Evolutionary conservation across 2,797 vertebrate genomes (phyloP).

Genomic region (Lophius americanus): DNA sequence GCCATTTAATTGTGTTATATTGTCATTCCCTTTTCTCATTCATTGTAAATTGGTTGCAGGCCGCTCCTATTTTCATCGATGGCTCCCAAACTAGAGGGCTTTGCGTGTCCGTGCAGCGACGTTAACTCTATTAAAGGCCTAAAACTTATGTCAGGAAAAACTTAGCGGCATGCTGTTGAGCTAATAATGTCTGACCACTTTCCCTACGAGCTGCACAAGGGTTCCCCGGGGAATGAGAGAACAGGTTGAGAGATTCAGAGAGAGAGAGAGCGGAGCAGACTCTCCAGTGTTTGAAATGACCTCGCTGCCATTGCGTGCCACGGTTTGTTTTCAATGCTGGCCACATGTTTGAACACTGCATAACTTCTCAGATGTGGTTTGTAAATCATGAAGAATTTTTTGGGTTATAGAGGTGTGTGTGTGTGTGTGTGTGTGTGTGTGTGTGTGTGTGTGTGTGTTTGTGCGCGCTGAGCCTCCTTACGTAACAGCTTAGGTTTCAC

Average conservation of each 20-base stretch:
- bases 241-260: constrained; percentile 25
- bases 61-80: constrained; percentile 38
- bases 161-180: constrained; percentile 62
- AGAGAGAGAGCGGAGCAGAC: constrained; percentile 22
- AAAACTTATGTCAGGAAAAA: constrained; percentile 63
- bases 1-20: constrained; percentile 27
- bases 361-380: constrained; percentile 76
- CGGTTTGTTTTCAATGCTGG: constrained; percentile 76
- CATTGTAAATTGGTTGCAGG: background rate
- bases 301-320: constrained; percentile 77
- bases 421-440: constrained; percentile 13
- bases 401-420: constrained; percentile 41
- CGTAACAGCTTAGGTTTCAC: constrained; percentile 27
- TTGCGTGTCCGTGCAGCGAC: constrained; percentile 30
- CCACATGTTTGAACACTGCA: constrained; percentile 81
- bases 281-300: constrained; percentile 63
- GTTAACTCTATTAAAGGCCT: constrained; percentile 63
- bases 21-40: constrained; percentile 15
- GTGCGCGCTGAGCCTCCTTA: constrained; percentile 30
- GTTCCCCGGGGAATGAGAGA: constrained; percentile 50
- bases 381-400: constrained; percentile 77
- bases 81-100: constrained; percentile 39
- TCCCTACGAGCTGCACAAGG: constrained; percentile 56
- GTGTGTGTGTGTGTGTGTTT: constrained; percentile 21
- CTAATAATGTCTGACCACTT: constrained; percentile 69